Evolutionary conservation across 2,888 invertebrate species (phyloP), one percentile per base, ranked within the genome.

Genomic region (Trilocha varians): DNA sequence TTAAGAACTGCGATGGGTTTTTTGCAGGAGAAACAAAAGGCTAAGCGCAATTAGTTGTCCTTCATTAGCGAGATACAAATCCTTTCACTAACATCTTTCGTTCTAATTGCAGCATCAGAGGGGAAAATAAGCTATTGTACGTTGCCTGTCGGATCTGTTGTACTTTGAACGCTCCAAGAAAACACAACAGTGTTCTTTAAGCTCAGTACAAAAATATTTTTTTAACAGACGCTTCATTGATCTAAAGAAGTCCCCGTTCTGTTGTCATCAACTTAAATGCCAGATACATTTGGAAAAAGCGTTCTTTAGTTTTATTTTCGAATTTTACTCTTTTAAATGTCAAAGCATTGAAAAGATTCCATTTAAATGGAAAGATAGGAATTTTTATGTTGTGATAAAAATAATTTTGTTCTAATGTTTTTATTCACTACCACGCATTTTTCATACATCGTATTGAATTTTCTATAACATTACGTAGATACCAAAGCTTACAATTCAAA

Each of bases 61-160:
- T 77, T 78, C 77, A 78, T 80, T 78, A 78, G 65, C 53, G 65
- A 61, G 55, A 65, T 73, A 78, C 75, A 78, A 82, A 80, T 79
- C 77, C 68, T 72, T 75, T 71, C 66, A 64, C 63, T 65, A 64
- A 63, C 70, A 67, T 70, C 70, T 68, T 64, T 66, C 61, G 58
- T 65, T 70, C 70, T 80, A 78, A 80, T 80, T 79, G 77, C 70
- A 71, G 70, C 66, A 78, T 79, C 75, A 77, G 69, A 62, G 61
- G 60, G 65, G 60, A 59, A 62, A 74, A 71, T 70, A 70, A 76
- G 70, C 70, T 76, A 76, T 77, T 78, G 71, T 76, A 52, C 62
- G 58, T 48, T 61, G 63, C 52, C 50, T 55, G 61, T 58, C 53
- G 62, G 60, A 62, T 66, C 62, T 66, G 59, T 76, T 76, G 75